Conservation (phyloP, 2,113 vertebrate genomes). For the Strix aluco region DNA sequence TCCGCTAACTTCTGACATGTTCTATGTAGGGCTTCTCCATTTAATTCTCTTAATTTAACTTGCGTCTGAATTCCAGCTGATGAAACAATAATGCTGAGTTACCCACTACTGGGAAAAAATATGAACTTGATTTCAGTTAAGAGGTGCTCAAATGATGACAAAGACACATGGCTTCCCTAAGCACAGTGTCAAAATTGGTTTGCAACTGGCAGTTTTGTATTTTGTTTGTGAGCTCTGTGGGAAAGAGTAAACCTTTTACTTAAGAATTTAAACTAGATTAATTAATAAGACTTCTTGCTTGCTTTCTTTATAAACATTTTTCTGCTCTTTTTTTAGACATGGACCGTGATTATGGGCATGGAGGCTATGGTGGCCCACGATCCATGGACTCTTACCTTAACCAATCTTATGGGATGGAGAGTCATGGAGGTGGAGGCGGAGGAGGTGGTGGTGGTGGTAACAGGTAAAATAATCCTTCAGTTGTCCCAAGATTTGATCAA, state of each 20-base stretch:
- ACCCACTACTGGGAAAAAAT: not conserved
- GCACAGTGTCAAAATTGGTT: not conserved
- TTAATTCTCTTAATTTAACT: not conserved
- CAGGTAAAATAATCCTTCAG: slow-evolving; percentile 82
- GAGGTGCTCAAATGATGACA: not conserved
- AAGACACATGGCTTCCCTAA: not conserved
- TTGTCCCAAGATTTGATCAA: slow-evolving; percentile 69
- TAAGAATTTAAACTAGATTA: slow-evolving; percentile 19
- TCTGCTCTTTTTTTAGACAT: slow-evolving; percentile 79
- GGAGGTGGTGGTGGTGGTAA: slow-evolving; percentile 81
- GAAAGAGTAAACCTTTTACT: not conserved
- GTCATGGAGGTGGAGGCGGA: slow-evolving; percentile 79
- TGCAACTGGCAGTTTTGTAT: not conserved
- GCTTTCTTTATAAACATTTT: slow-evolving; percentile 68
- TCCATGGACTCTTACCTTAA: slow-evolving; percentile 84
- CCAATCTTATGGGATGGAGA: slow-evolving; percentile 84
- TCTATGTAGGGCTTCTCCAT: not conserved
- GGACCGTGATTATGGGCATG: slow-evolving; percentile 84
- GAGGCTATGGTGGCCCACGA: slow-evolving; percentile 82
- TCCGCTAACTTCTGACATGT: not conserved
- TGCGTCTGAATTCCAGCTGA: not conserved
- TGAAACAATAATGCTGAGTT: not conserved
- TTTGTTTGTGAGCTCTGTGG: slow-evolving; percentile 17
- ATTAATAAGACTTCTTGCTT: slow-evolving; percentile 12
- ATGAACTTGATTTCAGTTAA: not conserved